Evolutionary conservation across 2,797 vertebrate genomes (phyloP).

Genomic region (Enteromius fasciolatus): DNA sequence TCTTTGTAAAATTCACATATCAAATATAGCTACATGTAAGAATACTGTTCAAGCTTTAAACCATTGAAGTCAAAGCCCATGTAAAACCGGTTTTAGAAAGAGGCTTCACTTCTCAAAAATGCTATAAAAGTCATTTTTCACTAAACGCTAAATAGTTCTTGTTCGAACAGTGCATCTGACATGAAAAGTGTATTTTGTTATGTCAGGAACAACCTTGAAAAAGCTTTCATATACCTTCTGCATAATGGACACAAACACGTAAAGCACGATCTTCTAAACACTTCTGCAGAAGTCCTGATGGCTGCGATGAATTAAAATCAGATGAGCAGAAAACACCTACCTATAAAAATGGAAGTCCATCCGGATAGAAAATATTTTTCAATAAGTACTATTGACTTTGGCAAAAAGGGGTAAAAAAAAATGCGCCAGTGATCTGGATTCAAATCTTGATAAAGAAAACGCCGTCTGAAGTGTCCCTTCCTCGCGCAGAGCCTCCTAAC

Average conservation of each 20-base stretch:
- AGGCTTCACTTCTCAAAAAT: not conserved
- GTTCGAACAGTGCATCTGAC: slow-evolving; percentile 7
- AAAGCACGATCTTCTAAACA: slow-evolving; percentile 18
- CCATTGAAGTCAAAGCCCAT: not conserved
- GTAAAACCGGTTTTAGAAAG: not conserved
- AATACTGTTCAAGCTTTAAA: not conserved
- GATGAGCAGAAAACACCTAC: slow-evolving; percentile 70
- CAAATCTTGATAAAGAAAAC: slow-evolving; percentile 52
- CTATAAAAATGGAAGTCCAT: slow-evolving; percentile 66
- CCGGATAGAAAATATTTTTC: slow-evolving; percentile 54
- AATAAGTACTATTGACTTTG: slow-evolving; percentile 57
- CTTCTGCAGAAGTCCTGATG: slow-evolving; percentile 46
- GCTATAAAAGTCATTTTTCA: slow-evolving; percentile 8
- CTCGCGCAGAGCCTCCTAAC: slow-evolving; percentile 37
- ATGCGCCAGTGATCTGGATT: slow-evolving; percentile 54
- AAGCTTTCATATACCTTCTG: slow-evolving; percentile 15
- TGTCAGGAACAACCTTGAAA: slow-evolving; percentile 15
- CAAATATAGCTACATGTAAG: not conserved
- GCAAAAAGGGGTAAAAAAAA: slow-evolving; percentile 34
- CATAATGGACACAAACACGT: slow-evolving; percentile 28
- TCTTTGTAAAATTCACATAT: not conserved
- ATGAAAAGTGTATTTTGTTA: slow-evolving; percentile 28
- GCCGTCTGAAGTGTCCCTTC: slow-evolving; percentile 54
- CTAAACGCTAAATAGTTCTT: slow-evolving; percentile 2
- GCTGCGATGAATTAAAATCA: slow-evolving; percentile 53